These are phyloP conservation scores for Aspiorhynchus laticeps DNA, from an alignment of 2,113 vertebrate genomes.

Conservation along the genomic window DNA sequence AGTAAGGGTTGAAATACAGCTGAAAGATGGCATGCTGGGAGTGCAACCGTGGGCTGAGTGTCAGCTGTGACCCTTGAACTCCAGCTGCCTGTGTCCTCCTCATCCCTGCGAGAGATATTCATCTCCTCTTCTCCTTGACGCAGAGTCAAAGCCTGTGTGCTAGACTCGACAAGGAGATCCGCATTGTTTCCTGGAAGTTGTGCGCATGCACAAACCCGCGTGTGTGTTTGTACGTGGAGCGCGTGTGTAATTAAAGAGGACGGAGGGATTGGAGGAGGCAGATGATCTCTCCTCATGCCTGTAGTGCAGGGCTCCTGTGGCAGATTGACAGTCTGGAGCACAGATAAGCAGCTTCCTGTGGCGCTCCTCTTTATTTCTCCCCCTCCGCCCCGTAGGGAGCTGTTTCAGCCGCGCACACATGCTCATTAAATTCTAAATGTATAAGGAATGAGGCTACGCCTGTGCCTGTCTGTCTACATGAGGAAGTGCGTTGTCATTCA, in stretches of 20 bases:
- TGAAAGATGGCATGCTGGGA: conserved; percentile 68
- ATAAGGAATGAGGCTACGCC: conserved; percentile 16
- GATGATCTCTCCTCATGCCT: conserved; percentile 47
- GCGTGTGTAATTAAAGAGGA: conserved; percentile 45
- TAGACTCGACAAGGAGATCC: conserved; percentile 45
- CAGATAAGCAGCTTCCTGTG: conserved; percentile 44
- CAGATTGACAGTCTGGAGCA: conserved; percentile 48
- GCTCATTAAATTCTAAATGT: conserved; percentile 41
- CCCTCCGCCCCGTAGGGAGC: conserved; percentile 26
- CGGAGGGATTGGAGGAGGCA: conserved; percentile 37
- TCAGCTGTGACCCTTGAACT: conserved; percentile 69
- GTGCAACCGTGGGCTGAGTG: conserved; percentile 64
- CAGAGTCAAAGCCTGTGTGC: neutral
- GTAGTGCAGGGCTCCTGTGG: conserved; percentile 41
- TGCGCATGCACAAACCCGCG: conserved; percentile 20
- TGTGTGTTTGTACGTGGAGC: conserved; percentile 12
- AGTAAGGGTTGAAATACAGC: conserved; percentile 61
- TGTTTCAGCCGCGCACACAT: conserved; percentile 30
- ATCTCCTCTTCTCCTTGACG: conserved; percentile 55
- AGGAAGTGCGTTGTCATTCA: conserved; percentile 14
- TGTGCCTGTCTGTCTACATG: conserved; percentile 29
- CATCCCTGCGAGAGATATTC: conserved; percentile 55
- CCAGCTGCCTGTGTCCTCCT: conserved; percentile 54
- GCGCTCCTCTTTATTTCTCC: conserved; percentile 37
- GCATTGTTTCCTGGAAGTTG: conserved; percentile 45